phyloP scores from a whole-genome alignment of 1,140 invertebrate species.

The Zaprionus vittiger region DNA sequence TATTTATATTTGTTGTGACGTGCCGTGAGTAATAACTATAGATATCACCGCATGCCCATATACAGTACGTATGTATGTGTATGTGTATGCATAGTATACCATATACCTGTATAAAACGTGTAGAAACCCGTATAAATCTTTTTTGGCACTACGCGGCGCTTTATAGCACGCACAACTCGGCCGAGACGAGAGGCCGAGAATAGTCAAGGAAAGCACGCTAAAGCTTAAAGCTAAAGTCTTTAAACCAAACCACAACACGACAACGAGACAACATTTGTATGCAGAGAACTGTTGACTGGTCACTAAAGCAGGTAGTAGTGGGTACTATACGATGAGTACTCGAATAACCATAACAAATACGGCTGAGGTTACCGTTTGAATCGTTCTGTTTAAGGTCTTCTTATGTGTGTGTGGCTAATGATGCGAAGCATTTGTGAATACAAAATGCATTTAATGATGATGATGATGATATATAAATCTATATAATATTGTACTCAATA shows the following conservation, averaged over 20 bases:
- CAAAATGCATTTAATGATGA: neutral
- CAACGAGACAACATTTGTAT: slow-evolving; percentile 32
- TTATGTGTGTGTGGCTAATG: slow-evolving; percentile 34
- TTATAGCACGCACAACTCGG: slow-evolving; percentile 62
- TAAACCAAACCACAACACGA: neutral
- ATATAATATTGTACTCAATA: neutral
- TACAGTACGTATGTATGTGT: slow-evolving; percentile 10
- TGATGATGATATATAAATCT: neutral
- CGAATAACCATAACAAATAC: slow-evolving; percentile 10
- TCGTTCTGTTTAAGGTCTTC: slow-evolving; percentile 30
- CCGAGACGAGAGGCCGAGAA: slow-evolving; percentile 49
- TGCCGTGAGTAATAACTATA: slow-evolving; percentile 79
- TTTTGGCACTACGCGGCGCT: slow-evolving; percentile 45
- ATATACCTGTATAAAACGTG: slow-evolving; percentile 49
- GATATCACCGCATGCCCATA: slow-evolving; percentile 45
- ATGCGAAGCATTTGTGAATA: slow-evolving; percentile 1
- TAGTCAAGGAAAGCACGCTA: slow-evolving; percentile 56
- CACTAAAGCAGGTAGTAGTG: slow-evolving; percentile 26
- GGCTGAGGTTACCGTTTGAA: slow-evolving; percentile 35
- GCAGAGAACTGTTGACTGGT: slow-evolving; percentile 45
- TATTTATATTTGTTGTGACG: slow-evolving; percentile 74
- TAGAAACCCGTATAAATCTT: slow-evolving; percentile 52
- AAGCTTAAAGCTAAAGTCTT: slow-evolving; percentile 30
- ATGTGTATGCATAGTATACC: slow-evolving; percentile 10
- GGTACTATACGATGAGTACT: neutral